Base-by-base conservation (phyloP, 2,113 vertebrate species). In the Myodes glareolus region DNA sequence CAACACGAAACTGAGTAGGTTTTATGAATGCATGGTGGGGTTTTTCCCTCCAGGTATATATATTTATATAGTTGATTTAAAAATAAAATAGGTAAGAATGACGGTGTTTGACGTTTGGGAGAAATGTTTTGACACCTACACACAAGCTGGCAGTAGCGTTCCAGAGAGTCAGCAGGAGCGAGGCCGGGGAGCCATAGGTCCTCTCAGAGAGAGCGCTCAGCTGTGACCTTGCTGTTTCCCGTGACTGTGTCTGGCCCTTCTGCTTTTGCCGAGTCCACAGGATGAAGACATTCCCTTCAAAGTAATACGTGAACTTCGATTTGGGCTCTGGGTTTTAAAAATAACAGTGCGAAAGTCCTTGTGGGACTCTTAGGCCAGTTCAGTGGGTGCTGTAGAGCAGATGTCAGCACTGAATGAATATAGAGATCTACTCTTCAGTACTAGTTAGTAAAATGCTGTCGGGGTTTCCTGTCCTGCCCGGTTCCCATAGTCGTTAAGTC, bases 31-130 rank as follows among this genome's bases (percentile, higher is more conserved):
- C 31, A 65, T 47, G 65, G 88, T 76, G 23, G 73, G 21, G 52
- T 58, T 80, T 81, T 86, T 36, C 68, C 87, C 75, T 75, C 36
- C 50, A 93, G 82, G 39, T 27, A 2, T 39, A n/a, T 73, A 6
- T 95, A 90, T 96, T 93, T 97, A 70, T 72, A 91, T 90, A 92
- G 58, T 86, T 92, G 75, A 95, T 85, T 93, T 95, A 88, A 95
- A 94, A 97, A 94, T 80, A 93, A 58, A 58, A 61, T 70, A 87
- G 84, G 39, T 61, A 88, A 75, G 80, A 96, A 11, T 92, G 90
- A 82, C 75, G 68, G 55, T 73, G 68, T 88, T 94, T 95, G 94
- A 94, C 89, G 87, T 91, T 97, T 80, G 58, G 68, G 75, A 85
- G 84, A 77, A 86, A 85, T 91, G 61, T 96, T 97, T 94, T 90